phyloP scores from a whole-genome alignment of 2,797 vertebrate genomes.

The Sternarchorhynchus goeldii region DNA sequence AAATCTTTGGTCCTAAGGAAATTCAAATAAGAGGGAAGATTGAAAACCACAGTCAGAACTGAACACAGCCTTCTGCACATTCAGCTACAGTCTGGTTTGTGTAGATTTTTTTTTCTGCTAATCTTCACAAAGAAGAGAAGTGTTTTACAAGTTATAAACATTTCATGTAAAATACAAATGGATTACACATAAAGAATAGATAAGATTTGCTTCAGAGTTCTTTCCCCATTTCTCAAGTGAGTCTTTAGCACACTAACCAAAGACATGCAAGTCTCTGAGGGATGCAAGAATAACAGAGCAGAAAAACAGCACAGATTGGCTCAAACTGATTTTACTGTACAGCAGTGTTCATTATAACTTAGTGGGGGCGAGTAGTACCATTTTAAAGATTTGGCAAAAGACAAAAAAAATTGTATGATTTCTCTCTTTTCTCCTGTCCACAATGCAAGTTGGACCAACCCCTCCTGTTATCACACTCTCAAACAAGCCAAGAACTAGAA shows the following conservation, averaged over 20 bases:
- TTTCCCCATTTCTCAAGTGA: constrained; percentile 49
- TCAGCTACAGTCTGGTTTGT: neutral
- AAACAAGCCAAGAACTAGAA: constrained; percentile 10
- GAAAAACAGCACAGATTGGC: constrained; percentile 56
- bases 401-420: constrained; percentile 31
- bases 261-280: constrained; percentile 46
- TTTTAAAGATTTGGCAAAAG: constrained; percentile 58
- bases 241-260: constrained; percentile 32
- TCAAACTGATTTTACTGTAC: constrained; percentile 68
- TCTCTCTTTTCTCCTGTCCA: constrained; percentile 35
- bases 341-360: constrained; percentile 73
- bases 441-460: neutral
- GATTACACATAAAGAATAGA: constrained; percentile 23
- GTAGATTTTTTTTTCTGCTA: neutral
- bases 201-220: constrained; percentile 52
- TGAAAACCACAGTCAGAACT: constrained; percentile 69
- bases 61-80: constrained; percentile 58
- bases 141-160: constrained; percentile 66
- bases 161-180: constrained; percentile 56
- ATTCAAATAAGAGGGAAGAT: constrained; percentile 55
- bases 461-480: neutral
- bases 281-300: constrained; percentile 14
- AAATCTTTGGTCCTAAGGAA: constrained; percentile 69
- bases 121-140: constrained; percentile 14
- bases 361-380: constrained; percentile 54